Percentiles rank a stretch among this genome's conserved stretches.
Evolutionary conservation across 2,797 vertebrate species (phyloP).

Genomic region (Amphiprion clarkii): DNA sequence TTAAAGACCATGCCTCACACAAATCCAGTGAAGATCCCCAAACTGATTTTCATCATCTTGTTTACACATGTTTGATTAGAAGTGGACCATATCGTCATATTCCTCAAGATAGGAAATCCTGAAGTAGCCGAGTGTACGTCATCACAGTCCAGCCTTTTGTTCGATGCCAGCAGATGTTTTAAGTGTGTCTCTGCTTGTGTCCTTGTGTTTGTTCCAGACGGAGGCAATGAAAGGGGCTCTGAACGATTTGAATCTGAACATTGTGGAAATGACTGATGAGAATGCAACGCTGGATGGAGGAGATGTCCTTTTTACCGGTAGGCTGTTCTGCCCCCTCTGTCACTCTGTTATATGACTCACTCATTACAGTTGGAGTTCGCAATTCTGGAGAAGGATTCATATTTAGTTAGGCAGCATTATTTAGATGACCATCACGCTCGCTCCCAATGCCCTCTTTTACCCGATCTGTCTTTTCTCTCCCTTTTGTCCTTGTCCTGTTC

Average conservation of each 20-base stretch:
- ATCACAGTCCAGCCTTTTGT: conserved; percentile 27
- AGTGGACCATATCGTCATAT: conserved; percentile 28
- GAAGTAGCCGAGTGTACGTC: conserved; percentile 32
- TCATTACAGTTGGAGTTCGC: background rate
- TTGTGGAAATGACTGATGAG: conserved; percentile 96
- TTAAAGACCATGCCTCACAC: conserved; percentile 9
- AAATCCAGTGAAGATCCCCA: conserved; percentile 30
- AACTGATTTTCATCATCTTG: conserved; percentile 47
- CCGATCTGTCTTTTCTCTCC: too few species aligned
- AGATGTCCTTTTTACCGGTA: conserved; percentile 98
- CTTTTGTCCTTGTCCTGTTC: too few species aligned
- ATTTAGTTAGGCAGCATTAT: too few species aligned
- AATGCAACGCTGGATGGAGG: conserved; percentile 95
- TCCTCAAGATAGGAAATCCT: conserved; percentile 40
- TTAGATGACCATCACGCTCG: too few species aligned
- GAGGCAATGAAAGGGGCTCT: conserved; percentile 89
- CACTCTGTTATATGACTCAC: background rate
- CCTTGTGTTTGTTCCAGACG: conserved; percentile 83
- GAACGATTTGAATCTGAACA: conserved; percentile 91
- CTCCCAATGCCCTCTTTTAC: too few species aligned
- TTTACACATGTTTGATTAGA: conserved; percentile 60
- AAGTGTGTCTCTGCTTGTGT: conserved; percentile 50
- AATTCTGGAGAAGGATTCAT: too few species aligned
- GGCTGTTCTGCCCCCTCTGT: background rate
- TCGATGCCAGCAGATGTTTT: conserved; percentile 54